Evolutionary conservation across 2,797 vertebrate genomes (phyloP).

Genomic region (Zalophus californianus): DNA sequence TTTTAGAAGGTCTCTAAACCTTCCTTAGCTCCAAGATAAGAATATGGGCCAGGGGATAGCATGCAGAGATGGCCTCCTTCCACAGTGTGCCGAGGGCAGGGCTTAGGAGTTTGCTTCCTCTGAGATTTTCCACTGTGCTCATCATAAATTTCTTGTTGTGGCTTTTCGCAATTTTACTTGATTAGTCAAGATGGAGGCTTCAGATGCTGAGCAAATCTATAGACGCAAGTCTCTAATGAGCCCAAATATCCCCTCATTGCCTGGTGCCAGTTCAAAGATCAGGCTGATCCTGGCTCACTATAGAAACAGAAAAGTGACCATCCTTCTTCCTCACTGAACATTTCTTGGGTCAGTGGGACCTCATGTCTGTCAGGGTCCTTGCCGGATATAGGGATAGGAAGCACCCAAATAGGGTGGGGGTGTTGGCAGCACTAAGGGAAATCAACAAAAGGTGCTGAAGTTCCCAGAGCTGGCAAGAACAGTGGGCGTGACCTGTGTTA

Average conservation of each 20-base stretch:
- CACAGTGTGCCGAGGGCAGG: not conserved
- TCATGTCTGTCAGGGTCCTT: not conserved
- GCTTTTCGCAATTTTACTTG: conserved; percentile 3
- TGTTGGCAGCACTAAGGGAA: not conserved
- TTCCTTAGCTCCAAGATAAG: not conserved
- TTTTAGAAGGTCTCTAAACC: too few species aligned
- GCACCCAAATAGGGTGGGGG: too few species aligned
- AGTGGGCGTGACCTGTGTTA: not conserved
- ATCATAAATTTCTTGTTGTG: not conserved
- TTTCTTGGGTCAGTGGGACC: not conserved
- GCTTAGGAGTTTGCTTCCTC: not conserved
- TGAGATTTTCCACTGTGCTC: not conserved
- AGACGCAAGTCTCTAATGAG: not conserved
- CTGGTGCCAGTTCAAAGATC: not conserved
- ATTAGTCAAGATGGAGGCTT: not conserved
- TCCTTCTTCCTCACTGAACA: not conserved
- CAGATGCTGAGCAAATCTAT: not conserved
- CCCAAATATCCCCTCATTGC: not conserved
- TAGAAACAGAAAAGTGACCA: not conserved
- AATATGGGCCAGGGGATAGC: not conserved
- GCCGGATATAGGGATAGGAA: not conserved
- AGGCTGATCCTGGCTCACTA: not conserved
- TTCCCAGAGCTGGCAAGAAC: not conserved
- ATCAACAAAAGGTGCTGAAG: not conserved
- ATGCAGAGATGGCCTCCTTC: not conserved